Conservation (phyloP, 1,140 invertebrate species). For the Leptopilina boulardi region DNA sequence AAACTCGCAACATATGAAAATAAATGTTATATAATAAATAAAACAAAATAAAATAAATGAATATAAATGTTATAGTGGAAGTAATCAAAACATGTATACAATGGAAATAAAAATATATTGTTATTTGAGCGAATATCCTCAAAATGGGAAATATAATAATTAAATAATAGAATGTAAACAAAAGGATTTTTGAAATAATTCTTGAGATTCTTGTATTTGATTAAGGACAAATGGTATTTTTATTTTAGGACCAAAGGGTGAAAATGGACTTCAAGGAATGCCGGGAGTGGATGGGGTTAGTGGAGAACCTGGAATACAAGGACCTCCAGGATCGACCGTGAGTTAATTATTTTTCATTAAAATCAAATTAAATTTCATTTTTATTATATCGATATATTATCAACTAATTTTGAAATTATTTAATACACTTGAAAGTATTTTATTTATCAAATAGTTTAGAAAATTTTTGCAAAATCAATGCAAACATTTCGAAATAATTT, state of each 20-base stretch:
- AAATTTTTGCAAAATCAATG: neutral
- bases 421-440: neutral
- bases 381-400: too few species aligned
- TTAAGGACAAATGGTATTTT: conserved; percentile 28
- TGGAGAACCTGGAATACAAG: conserved; percentile 81
- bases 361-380: conserved; percentile 10
- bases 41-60: too few species aligned
- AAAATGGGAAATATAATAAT: too few species aligned
- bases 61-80: neutral
- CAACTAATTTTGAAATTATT: too few species aligned
- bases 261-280: conserved; percentile 77
- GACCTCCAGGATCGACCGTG: conserved; percentile 84
- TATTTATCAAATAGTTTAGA: conserved; percentile 29
- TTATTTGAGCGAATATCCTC: too few species aligned
- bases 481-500: too few species aligned
- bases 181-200: too few species aligned
- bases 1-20: conserved; percentile 5
- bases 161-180: too few species aligned
- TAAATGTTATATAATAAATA: neutral
- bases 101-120: too few species aligned
- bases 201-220: neutral
- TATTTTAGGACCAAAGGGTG: conserved; percentile 77
- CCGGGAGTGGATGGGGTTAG: conserved; percentile 79
- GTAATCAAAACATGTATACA: too few species aligned
- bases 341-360: conserved; percentile 55